Evolutionary conservation across 2,113 vertebrate species (phyloP), one percentile per base, ranked within the genome.

Genomic region (Gymnogyps californianus): DNA sequence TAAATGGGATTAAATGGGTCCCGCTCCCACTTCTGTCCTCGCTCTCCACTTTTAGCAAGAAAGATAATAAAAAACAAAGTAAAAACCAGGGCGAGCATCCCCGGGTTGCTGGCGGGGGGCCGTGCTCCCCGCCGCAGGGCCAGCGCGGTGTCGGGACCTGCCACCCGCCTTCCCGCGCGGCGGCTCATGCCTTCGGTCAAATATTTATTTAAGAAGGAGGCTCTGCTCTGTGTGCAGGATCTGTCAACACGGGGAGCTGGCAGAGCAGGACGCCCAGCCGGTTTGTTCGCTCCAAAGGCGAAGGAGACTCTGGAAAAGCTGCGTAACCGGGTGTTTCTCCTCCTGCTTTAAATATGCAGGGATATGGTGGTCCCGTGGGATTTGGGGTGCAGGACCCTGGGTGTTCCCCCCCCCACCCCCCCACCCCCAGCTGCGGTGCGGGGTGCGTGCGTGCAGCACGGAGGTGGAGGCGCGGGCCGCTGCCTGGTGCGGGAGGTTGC

Each of bases 151-250:
- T 29, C 4, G 1, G 69, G 80, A 72, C 31, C 44, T 66, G 77
- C 44, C 24, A 0, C 46, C 34, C 25, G 2, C 78, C 86, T 55
- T 70, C 57, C 83, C 13, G 4, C 3, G 1, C 11, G 0, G 22
- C 3, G 1, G 36, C 86, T 88, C 81, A 4, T 42, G 83, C 86
- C 78, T 71, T 79, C 11, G 34, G 64, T 74, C 91, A 89, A 96
- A 86, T 82, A 78, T 93, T 89, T 52, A 55, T 72, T 76, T 59
- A 81, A 93, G 80, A 46, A 81, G 89, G 87, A 54, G 94, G 61
- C 44, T 82, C 40, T 47, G 58, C 87, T 26, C 26, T 4, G 25
- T 4, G 11, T 9, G 42, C 57, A 11, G 67, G 61, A 15, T 61
- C 65, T 76, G 91, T 74, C 87, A 72, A 38, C 70, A 44, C 5